These are phyloP conservation scores for Caenorhabditis brenneri DNA, from an alignment of 1,140 invertebrate species.

Conservation along the genomic window DNA sequence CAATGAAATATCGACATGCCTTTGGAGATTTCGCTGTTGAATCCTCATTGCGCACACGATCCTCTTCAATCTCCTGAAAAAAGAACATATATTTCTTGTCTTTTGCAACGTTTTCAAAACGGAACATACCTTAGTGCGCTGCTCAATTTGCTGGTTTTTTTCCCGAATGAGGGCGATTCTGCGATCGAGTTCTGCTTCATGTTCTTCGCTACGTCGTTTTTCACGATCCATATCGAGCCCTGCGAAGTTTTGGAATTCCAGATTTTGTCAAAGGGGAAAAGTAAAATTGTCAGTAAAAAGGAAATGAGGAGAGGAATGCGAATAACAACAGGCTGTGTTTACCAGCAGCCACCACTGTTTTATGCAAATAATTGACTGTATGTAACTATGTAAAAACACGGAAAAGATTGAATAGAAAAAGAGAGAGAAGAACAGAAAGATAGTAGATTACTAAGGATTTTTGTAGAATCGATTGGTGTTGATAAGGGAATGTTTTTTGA, in stretches of 20 bases:
- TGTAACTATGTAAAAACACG: neutral
- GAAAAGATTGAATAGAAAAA: neutral
- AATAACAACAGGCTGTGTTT: constrained; percentile 39
- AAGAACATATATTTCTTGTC: too few species aligned
- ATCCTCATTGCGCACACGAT: constrained; percentile 38
- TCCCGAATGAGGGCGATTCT: constrained; percentile 55
- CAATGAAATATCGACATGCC: neutral
- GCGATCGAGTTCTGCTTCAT: constrained; percentile 53
- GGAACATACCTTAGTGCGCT: constrained; percentile 39
- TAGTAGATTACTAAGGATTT: neutral
- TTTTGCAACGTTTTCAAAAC: neutral
- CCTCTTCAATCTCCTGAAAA: constrained; percentile 50
- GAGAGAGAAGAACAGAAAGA: neutral
- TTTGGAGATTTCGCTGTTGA: constrained; percentile 11
- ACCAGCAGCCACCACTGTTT: constrained; percentile 4
- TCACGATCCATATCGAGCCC: constrained; percentile 51
- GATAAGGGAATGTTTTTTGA: neutral
- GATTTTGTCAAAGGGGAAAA: neutral
- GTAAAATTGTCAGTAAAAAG: neutral
- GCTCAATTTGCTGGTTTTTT: constrained; percentile 52
- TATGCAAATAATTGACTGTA: constrained; percentile 24
- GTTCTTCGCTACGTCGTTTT: constrained; percentile 44
- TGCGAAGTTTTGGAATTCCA: neutral
- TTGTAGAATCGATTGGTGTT: neutral
- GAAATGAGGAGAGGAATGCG: neutral